Base-by-base conservation (phyloP, 2,797 vertebrate species). In the Eutrigla gurnardus region DNA sequence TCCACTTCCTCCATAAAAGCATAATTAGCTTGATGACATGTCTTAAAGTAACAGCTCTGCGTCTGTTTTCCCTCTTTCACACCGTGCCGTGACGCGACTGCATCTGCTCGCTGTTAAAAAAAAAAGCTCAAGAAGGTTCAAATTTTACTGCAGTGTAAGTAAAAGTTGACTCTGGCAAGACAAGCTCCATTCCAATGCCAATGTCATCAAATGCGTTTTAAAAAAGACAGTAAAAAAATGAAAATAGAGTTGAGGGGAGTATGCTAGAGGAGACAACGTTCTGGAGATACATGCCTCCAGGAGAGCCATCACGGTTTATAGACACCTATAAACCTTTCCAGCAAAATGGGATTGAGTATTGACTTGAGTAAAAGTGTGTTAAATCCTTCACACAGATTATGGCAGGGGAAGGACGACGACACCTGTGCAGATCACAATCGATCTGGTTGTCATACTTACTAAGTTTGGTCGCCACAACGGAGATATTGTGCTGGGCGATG, bases 391-490 rank as follows among this genome's bases (percentile, higher is more conserved):
- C 77, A 81, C 83, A 74, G 85, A 90, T 90, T 88, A 88, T 85
- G 74, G 76, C 7, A 25, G 54, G 47, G 75, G 78, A 75, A 85
- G 86, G 77, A 83, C 75, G 43, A 52, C 46, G 70, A 66, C 75
- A 82, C 81, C 70, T 66, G 54, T 49, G 73, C 86, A 75, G 81
- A 85, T 90, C 73, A 80, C 53, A 7, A 77, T 70, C 65, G 37
- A 81, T 80, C 75, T 40, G 9, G 66, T 54, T 75, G 83, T 85
- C 89, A 93, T 96, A 98, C 98, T 98, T 94, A 99, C 98, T 99
- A 89, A 98, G 94, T 96, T 99, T 99, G 92, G 97, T 98, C 37
- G 98, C 97, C 91, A 98, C 95, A 76, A 98, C 92, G 84, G 97
- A 97, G 94, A 99, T 96, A 88, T 98, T 99, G 91, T 98, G 97